These are phyloP conservation scores for Acrobasis repandana DNA, from an alignment of 2,888 invertebrate species.

Conservation along the genomic window DNA sequence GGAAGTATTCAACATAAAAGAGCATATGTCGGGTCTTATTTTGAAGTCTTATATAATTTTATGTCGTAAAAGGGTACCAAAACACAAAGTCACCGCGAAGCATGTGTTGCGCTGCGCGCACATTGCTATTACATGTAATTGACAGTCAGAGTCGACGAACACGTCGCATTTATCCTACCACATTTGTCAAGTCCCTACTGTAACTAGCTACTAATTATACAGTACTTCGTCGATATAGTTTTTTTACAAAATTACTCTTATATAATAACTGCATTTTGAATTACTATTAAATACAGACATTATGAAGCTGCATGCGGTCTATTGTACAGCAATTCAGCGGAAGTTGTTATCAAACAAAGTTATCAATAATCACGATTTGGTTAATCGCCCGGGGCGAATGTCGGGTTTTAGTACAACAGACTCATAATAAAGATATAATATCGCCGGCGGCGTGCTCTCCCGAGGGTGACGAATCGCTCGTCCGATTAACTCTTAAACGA, in stretches of 20 bases:
- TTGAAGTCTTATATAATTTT: constrained; percentile 55
- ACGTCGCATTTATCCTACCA: constrained; percentile 60
- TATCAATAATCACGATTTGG: constrained; percentile 79
- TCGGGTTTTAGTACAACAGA: constrained; percentile 52
- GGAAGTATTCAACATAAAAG: not conserved
- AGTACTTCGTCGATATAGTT: constrained; percentile 33
- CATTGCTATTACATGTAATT: constrained; percentile 67
- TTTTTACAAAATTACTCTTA: not conserved
- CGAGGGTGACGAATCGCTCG: constrained; percentile 81
- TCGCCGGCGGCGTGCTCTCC: constrained; percentile 68
- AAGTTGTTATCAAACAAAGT: constrained; percentile 57
- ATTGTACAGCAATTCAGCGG: constrained; percentile 25
- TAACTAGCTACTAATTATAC: constrained; percentile 58
- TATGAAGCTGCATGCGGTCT: constrained; percentile 27
- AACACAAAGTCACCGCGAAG: constrained; percentile 63
- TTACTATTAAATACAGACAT: not conserved
- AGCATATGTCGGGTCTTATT: not conserved
- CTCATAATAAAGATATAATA: constrained; percentile 81
- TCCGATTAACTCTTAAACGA: constrained; percentile 83
- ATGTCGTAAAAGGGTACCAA: constrained; percentile 68
- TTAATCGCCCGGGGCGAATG: constrained; percentile 67
- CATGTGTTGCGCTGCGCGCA: constrained; percentile 62
- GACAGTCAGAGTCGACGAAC: constrained; percentile 52
- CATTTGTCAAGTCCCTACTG: constrained; percentile 72
- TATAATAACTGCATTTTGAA: not conserved